Evolutionary conservation across 2,888 invertebrate species (phyloP).

Genomic region (Didymodactylos carnosus): DNA sequence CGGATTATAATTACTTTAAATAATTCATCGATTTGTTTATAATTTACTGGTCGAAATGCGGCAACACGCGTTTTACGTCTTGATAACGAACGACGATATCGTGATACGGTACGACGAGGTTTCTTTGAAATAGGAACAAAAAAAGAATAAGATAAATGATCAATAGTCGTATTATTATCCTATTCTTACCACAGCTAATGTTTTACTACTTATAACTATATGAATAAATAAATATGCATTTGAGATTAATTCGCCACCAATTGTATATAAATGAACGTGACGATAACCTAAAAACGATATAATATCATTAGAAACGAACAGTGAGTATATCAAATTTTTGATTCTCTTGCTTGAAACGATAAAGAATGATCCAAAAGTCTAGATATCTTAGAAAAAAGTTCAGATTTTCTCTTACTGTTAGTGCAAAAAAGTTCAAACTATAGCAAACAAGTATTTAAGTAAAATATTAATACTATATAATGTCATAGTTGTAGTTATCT

Average conservation of each 20-base stretch:
- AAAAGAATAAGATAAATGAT: too few species aligned
- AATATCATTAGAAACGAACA: not conserved
- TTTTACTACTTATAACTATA: not conserved
- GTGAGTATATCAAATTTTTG: too few species aligned
- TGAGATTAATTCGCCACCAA: not conserved
- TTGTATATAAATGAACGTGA: not conserved
- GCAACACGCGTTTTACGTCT: not conserved
- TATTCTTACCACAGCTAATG: not conserved
- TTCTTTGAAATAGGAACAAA: not conserved
- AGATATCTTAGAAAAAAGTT: too few species aligned
- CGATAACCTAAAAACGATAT: not conserved
- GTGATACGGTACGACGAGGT: not conserved
- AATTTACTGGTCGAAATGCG: not conserved
- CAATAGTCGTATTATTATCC: too few species aligned
- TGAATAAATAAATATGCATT: not conserved
- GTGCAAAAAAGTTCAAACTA: too few species aligned
- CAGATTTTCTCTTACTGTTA: too few species aligned
- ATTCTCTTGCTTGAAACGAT: too few species aligned
- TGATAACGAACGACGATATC: not conserved
- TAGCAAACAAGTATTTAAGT: too few species aligned
- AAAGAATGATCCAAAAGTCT: too few species aligned
- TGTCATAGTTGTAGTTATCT: too few species aligned
- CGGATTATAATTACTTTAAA: not conserved
- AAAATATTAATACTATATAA: too few species aligned
- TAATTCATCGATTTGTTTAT: not conserved